These are phyloP conservation scores for Rhorus exstirpatorius DNA, from an alignment of 2,888 invertebrate species.

Conservation along the genomic window DNA sequence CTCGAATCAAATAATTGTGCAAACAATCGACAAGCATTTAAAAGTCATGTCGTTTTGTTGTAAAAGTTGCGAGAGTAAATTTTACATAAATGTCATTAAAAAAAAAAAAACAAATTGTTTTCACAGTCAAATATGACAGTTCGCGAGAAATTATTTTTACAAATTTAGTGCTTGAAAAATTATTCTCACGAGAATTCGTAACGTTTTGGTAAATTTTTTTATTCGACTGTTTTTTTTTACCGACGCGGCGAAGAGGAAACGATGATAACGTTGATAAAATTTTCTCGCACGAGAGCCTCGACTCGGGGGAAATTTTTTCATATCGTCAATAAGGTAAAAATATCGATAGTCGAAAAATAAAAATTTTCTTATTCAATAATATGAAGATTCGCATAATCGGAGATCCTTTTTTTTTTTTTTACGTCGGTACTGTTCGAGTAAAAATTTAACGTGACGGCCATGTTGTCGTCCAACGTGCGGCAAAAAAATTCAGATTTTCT, in stretches of 20 bases:
- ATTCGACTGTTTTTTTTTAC: neutral
- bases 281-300: neutral
- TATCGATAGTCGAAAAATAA: neutral
- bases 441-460: slow-evolving; percentile 3
- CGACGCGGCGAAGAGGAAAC: slow-evolving; percentile 35
- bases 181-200: neutral
- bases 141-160: neutral
- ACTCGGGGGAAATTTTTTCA: neutral
- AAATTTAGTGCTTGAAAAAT: neutral
- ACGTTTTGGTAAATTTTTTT: neutral
- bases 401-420: neutral
- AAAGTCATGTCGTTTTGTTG: no score
- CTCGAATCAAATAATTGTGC: no score
- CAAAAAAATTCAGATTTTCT: neutral
- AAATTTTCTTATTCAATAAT: neutral
- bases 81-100: no score
- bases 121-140: neutral
- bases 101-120: no score
- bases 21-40: no score
- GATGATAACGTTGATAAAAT: slow-evolving; percentile 22
- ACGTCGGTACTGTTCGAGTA: neutral
- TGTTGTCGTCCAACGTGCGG: slow-evolving; percentile 12
- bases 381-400: no score
- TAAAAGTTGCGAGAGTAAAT: no score
- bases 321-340: neutral